Evolutionary conservation across 2,797 vertebrate species (phyloP), one percentile per base, ranked within the genome.

Genomic region (Fundulus diaphanus): DNA sequence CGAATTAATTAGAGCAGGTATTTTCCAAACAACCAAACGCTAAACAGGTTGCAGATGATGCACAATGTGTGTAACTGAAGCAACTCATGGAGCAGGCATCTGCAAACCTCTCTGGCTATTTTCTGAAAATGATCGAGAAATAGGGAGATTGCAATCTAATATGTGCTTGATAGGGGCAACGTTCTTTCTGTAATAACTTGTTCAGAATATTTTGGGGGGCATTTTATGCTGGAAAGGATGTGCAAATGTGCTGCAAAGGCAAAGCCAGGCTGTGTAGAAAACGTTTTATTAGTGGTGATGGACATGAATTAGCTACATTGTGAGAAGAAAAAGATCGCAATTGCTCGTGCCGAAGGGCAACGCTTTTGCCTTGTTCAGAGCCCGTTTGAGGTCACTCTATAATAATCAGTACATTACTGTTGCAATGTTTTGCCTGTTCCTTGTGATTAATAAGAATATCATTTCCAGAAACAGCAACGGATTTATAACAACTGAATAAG

Each of bases 1-100:
- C 35, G 52, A 35, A 70, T 35, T 37, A n/a, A 70, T 52, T 7
- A 66, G 63, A 66, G 42, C 59, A 33, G 37, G 65, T 75, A 82
- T 80, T 80, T 82, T 57, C 70, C 76, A 67, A 79, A 82, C 67
- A 88, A 74, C 69, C 75, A 76, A 52, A 75, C 46, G 70, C 61
- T 9, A 77, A 59, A 79, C 70, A 27, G 63, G 52, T 82, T 84
- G 77, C 87, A 88, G 82, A 83, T 84, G 82, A 61, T 59, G 18
- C 46, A 49, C n/a, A 79, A 57, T 75, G 27, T 78, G 68, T 74
- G 71, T 72, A 37, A 79, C 35, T 79, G 65, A 81, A 67, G 72
- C 46, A 12, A 59, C 81, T 85, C 68, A 33, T 78, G 48, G 16
- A 37, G 76, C 65, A 57, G 54, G 76, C 76, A 79, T 79, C 77